phyloP scores from a whole-genome alignment of 2,113 vertebrate genomes.

The Callopanchax toddi region DNA sequence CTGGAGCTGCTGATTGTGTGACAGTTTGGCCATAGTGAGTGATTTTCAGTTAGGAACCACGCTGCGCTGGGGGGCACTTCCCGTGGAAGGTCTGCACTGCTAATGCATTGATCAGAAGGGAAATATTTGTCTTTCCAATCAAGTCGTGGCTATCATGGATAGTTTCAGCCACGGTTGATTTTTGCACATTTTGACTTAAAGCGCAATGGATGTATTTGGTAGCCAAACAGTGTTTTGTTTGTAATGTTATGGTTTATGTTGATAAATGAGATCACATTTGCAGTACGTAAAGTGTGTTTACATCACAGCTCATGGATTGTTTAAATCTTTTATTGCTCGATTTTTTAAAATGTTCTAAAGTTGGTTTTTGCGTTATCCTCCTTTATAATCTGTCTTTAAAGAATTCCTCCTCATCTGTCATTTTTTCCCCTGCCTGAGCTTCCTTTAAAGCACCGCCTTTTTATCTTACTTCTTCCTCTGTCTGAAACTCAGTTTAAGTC shows the following conservation, averaged over 20 bases:
- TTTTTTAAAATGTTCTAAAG: conserved; percentile 14
- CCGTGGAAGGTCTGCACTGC: background rate
- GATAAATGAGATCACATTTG: too few relatives aligned
- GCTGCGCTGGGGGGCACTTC: conserved; percentile 1
- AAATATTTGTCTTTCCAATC: conserved; percentile 18
- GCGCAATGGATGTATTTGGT: conserved; percentile 5
- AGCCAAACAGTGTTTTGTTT: background rate
- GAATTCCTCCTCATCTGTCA: conserved; percentile 52
- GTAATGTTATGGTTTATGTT: too few relatives aligned
- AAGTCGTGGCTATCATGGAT: conserved; percentile 8
- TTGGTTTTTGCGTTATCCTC: conserved; percentile 24
- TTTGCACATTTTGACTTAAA: conserved; percentile 15
- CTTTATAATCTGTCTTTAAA: conserved; percentile 50
- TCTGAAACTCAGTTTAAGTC: conserved; percentile 18
- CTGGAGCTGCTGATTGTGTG: conserved; percentile 3
- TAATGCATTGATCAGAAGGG: conserved; percentile 3
- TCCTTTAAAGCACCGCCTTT: conserved; percentile 50
- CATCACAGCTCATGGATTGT: background rate
- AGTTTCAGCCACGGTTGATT: conserved; percentile 32
- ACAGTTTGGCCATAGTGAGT: background rate
- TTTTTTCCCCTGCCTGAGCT: conserved; percentile 41
- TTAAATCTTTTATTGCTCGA: conserved; percentile 19
- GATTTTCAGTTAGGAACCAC: conserved; percentile 5
- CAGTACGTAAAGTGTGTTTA: too few relatives aligned
- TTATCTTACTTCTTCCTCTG: conserved; percentile 42